Evolutionary conservation across 1,140 invertebrate genomes (phyloP).

Genomic region (Aphis craccivora): DNA sequence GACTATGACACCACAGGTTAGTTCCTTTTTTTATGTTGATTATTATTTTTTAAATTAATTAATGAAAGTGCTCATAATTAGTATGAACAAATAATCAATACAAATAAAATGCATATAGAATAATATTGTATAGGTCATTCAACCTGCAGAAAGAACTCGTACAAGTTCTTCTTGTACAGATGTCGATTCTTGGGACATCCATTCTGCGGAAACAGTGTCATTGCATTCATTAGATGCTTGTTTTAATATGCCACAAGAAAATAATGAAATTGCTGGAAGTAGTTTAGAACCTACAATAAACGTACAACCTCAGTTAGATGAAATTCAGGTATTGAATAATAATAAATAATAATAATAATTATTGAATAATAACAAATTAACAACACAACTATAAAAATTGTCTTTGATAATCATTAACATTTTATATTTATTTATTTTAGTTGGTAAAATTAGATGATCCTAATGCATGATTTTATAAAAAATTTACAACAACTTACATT

Average conservation of each 20-base stretch:
- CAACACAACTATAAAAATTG: neutral
- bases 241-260: conserved; percentile 63
- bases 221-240: conserved; percentile 61
- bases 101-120: neutral
- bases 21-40: conserved; percentile 17
- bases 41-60: neutral
- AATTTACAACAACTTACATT: neutral
- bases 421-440: neutral
- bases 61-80: neutral
- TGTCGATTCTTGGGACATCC: conserved; percentile 57
- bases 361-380: neutral
- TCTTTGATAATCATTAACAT: neutral
- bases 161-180: conserved; percentile 50
- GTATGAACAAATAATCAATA: neutral
- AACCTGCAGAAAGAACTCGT: conserved; percentile 33
- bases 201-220: conserved; percentile 61
- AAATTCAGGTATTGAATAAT: conserved; percentile 65
- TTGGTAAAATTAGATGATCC: neutral
- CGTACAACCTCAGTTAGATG: conserved; percentile 68
- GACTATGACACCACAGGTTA: conserved; percentile 58
- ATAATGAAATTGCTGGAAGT: conserved; percentile 61
- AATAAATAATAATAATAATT: neutral
- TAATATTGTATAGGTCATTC: conserved; percentile 26
- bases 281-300: conserved; percentile 62
- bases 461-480: neutral